Evolutionary conservation across 2,888 invertebrate genomes (phyloP).

Genomic region (Dolichopus griseipennis): DNA sequence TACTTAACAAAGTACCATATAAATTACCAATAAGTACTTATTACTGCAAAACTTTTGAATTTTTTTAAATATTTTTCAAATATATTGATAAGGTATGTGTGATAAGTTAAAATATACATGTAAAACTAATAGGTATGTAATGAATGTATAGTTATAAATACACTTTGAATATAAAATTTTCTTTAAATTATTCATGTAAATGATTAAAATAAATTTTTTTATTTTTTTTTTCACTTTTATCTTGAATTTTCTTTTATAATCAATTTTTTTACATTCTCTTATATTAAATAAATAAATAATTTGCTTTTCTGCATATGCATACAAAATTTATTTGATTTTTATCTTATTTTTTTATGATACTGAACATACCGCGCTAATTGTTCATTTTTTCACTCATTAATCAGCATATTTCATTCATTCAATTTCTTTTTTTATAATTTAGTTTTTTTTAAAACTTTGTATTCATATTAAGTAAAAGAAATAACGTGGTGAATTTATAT

Average conservation of each 20-base stretch:
- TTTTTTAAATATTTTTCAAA: too few species aligned
- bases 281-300: neutral
- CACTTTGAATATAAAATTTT: too few species aligned
- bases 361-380: neutral
- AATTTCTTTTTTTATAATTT: neutral
- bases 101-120: too few species aligned
- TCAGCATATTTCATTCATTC: neutral
- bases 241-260: neutral
- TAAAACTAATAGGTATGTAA: too few species aligned
- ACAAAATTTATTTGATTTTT: neutral
- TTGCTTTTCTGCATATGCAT: neutral
- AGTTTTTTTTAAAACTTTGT: neutral
- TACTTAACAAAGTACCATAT: too few species aligned
- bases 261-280: neutral
- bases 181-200: neutral
- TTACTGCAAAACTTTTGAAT: too few species aligned
- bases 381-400: neutral
- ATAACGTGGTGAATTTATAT: neutral
- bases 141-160: too few species aligned
- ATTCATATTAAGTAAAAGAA: neutral
- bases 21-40: too few species aligned
- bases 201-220: neutral
- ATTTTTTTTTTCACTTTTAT: neutral
- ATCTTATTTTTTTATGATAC: neutral
- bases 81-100: too few species aligned